Conservation (phyloP, 2,888 invertebrate species). For the Helobdella robusta region DNA sequence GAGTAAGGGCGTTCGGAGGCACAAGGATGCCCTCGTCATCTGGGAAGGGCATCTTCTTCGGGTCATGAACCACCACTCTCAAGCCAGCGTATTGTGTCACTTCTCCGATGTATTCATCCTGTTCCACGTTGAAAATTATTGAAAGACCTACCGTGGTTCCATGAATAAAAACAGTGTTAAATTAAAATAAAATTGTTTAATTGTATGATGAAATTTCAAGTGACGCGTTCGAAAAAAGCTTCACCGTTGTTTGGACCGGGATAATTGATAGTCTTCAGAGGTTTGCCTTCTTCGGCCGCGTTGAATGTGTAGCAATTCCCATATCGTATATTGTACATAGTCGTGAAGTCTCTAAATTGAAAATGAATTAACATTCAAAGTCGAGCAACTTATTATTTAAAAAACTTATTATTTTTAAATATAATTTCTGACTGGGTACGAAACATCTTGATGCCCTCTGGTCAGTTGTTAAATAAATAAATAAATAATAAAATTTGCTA, state of each 20-base stretch:
- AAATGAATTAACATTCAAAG: too few relatives aligned
- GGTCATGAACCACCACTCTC: conserved; percentile 32
- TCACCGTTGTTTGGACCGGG: conserved; percentile 27
- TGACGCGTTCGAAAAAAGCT: too few relatives aligned
- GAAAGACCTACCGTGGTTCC: conserved; percentile 27
- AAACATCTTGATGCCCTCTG: too few relatives aligned
- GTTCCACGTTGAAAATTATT: conserved; percentile 32
- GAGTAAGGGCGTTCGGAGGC: conserved; percentile 14
- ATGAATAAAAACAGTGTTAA: too few relatives aligned
- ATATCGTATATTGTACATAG: conserved; percentile 25
- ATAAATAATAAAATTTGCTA: too few relatives aligned
- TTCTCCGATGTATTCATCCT: conserved; percentile 31
- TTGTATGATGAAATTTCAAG: too few relatives aligned
- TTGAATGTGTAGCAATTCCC: conserved; percentile 32
- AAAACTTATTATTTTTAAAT: too few relatives aligned
- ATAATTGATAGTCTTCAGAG: background rate
- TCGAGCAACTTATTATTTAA: too few relatives aligned
- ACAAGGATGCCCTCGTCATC: conserved; percentile 32
- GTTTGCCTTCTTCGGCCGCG: conserved; percentile 11
- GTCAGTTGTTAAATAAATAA: too few relatives aligned
- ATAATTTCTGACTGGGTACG: too few relatives aligned
- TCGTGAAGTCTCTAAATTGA: conserved; percentile 29
- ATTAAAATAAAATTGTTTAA: too few relatives aligned
- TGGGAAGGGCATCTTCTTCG: conserved; percentile 31
- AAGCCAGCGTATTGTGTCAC: conserved; percentile 31